Evolutionary conservation across 1,140 invertebrate species (phyloP).

Genomic region (Phthorimaea operculella): DNA sequence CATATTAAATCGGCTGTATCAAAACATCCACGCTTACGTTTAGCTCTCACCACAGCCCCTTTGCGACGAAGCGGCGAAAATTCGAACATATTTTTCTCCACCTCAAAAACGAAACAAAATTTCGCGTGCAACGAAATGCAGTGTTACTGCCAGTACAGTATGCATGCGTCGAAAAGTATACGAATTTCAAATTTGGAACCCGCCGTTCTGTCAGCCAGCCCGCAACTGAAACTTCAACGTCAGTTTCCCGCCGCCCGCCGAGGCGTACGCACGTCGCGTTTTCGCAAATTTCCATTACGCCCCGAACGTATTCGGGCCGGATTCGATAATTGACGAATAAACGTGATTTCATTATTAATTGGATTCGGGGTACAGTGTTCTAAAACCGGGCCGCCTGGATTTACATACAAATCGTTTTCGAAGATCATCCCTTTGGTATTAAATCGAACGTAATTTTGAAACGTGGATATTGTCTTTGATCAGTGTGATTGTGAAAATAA

Average conservation of each 20-base stretch:
- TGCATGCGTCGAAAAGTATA: neutral
- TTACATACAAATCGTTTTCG: conserved; percentile 29
- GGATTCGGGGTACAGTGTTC: conserved; percentile 20
- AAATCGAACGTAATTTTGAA: conserved; percentile 17
- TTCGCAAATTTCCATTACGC: neutral
- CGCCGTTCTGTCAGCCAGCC: neutral
- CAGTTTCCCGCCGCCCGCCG: conserved; percentile 23
- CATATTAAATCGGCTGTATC: too few relatives aligned
- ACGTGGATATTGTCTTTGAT: conserved; percentile 11
- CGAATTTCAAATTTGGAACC: neutral
- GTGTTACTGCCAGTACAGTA: neutral
- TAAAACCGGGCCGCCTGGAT: conserved; percentile 16
- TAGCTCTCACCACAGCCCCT: neutral
- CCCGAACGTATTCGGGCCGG: conserved; percentile 8
- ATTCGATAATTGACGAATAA: conserved; percentile 26
- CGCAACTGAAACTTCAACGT: neutral
- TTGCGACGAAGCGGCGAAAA: neutral
- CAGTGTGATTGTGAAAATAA: conserved; percentile 9
- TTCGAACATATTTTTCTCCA: neutral
- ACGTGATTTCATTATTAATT: conserved; percentile 33
- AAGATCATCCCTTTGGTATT: conserved; percentile 19
- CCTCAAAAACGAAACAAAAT: neutral
- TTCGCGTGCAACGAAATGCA: conserved; percentile 3
- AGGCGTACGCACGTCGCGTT: conserved; percentile 17
- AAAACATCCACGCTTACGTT: neutral